Evolutionary conservation across 2,797 vertebrate genomes (phyloP).

Genomic region (Sternotherus odoratus): DNA sequence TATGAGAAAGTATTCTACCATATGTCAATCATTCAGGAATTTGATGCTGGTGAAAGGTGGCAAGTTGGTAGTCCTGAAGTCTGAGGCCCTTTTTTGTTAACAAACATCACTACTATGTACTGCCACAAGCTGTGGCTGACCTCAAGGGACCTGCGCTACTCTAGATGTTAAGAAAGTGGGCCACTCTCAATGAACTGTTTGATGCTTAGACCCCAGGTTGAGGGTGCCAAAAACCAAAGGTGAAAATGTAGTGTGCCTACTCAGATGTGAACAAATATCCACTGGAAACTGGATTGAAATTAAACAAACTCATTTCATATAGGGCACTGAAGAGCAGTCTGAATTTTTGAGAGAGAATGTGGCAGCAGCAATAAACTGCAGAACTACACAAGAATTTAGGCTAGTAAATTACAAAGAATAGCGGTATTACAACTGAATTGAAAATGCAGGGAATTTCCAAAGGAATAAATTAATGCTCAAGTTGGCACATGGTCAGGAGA

Average conservation of each 20-base stretch:
- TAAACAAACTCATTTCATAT: not conserved
- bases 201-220: not conserved
- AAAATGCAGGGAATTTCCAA: not conserved
- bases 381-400: not conserved
- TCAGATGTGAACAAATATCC: not conserved
- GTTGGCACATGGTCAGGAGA: not conserved
- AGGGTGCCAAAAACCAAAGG: not conserved
- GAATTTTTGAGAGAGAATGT: not conserved
- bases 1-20: not conserved
- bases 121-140: not conserved
- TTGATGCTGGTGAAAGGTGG: not conserved
- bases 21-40: not conserved
- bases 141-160: not conserved
- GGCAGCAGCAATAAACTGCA: not conserved
- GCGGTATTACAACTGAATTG: not conserved
- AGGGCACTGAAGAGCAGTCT: not conserved
- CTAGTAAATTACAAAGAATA: not conserved
- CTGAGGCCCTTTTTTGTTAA: not conserved
- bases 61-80: not conserved
- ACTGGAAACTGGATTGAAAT: not conserved
- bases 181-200: not conserved
- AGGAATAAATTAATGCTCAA: not conserved
- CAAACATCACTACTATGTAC: not conserved
- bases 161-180: not conserved
- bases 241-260: not conserved